Base-by-base conservation (phyloP, 2,888 invertebrate genomes). In the Zygaena filipendulae region DNA sequence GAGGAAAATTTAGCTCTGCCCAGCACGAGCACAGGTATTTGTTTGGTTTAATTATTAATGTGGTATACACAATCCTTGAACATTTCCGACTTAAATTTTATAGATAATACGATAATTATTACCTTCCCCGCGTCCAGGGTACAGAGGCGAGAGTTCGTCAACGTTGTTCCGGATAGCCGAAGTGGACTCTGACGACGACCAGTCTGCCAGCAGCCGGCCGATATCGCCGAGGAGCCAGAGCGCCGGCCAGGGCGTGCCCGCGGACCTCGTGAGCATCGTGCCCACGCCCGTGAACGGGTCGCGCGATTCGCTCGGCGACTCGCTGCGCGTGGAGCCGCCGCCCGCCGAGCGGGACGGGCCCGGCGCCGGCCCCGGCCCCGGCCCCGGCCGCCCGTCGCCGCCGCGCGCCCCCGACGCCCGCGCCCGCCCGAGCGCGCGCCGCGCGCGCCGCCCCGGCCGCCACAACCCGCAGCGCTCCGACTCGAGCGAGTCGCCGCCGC, bases 131-230 rank as follows among this genome's bases (percentile, higher is more conserved):
- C 14, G 33, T 36, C 2, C 43, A 79, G 80, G 81, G 32, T 80
- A 77, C 39, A 61, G 80, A 27, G 79, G 80, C 14, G 71, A 75
- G 52, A 75, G 59, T 36, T 56, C 63, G 35, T 52, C 70, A 29
- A 58, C 66, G 9, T 43, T 79, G 21, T 82, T 81, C 43, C 61
- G 82, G 41, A 75, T 83, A 58, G 72, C 82, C 31, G 72, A 83
- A 60, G 74, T 84, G 34, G 86, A 86, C 47, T 86, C 86, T 0
- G 87, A 87, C 42, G 86, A 86, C 42, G 86, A 86, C 41, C 81
- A 80, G 32, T 74, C 81, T 3, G 59, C 52, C 2, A 49, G 66
- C 40, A 74, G 74, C 29, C 58, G 64, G 11, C 70, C 77, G 1
- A 57, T 67, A 42, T 74, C 77, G 3, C 75, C 75, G 0, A 40